Percentiles rank a stretch among this genome's conserved stretches.
phyloP scores from a whole-genome alignment of 2,888 invertebrate genomes.

The Cyclophora albipunctata region DNA sequence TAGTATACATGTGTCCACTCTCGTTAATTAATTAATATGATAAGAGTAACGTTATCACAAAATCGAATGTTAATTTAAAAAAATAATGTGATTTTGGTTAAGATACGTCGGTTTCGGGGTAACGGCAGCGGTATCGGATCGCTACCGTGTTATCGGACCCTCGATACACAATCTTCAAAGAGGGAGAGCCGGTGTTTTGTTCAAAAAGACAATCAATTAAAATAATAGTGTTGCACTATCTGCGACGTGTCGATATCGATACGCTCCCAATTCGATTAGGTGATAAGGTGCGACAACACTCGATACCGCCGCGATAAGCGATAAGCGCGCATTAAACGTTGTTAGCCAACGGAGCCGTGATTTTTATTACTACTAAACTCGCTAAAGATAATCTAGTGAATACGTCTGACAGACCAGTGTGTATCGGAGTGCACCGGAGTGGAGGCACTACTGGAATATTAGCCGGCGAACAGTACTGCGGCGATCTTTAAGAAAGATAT shows the following conservation, averaged over 20 bases:
- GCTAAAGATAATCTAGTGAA: conserved; percentile 43
- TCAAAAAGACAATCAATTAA: conserved; percentile 70
- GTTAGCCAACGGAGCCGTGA: conserved; percentile 63
- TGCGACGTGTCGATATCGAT: conserved; percentile 62
- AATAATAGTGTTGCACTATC: conserved; percentile 64
- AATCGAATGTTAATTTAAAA: conserved; percentile 11
- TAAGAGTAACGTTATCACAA: conserved; percentile 2
- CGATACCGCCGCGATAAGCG: conserved; percentile 63
- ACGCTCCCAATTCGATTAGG: conserved; percentile 71
- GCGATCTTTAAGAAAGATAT: conserved; percentile 5
- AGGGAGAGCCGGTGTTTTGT: conserved; percentile 49
- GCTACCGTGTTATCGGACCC: conserved; percentile 21
- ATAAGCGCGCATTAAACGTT: conserved; percentile 63
- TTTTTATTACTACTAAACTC: conserved; percentile 66
- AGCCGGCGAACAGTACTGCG: too few relatives aligned
- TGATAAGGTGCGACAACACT: conserved; percentile 64
- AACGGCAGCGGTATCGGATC: conserved; percentile 10
- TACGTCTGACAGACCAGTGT: conserved; percentile 25
- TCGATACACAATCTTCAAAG: conserved; percentile 44
- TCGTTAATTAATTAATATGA: conserved; percentile 3
- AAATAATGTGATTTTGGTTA: conserved; percentile 10
- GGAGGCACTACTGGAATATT: not conserved
- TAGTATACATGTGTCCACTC: not conserved
- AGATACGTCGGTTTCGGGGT: conserved; percentile 15
- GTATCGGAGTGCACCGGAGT: not conserved